These are phyloP conservation scores for Lasioglossum lativentre DNA, from an alignment of 2,888 invertebrate genomes.

Conservation along the genomic window DNA sequence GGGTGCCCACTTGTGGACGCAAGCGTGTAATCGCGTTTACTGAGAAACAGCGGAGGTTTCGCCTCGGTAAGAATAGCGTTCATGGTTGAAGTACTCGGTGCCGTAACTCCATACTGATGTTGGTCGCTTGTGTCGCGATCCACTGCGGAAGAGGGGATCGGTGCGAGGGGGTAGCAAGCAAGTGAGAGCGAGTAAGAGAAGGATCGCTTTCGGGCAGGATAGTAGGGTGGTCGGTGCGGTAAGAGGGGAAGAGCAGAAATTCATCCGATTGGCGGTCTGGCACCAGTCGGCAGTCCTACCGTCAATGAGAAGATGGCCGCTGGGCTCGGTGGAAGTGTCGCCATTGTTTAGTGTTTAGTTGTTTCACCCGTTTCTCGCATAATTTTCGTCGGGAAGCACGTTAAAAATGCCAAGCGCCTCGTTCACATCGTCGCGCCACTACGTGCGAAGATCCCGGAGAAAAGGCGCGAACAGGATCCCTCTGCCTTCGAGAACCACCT, in stretches of 20 bases:
- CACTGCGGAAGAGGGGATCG: conserved; percentile 70
- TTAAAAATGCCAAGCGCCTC: conserved; percentile 97
- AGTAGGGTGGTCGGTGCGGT: conserved; percentile 49
- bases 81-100: not conserved
- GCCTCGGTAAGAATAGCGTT: not conserved
- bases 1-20: not conserved
- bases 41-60: not conserved
- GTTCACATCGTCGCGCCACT: conserved; percentile 96
- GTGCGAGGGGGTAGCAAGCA: conserved; percentile 53
- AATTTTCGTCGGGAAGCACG: conserved; percentile 60
- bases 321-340: conserved; percentile 92
- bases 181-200: conserved; percentile 43
- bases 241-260: conserved; percentile 66
- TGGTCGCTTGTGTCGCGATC: conserved; percentile 74
- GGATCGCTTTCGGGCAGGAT: conserved; percentile 34
- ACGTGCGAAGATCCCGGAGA: conserved; percentile 95
- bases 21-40: not conserved
- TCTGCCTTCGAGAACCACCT: conserved; percentile 92
- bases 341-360: conserved; percentile 90
- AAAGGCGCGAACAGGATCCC: conserved; percentile 96
- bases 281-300: conserved; percentile 80
- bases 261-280: conserved; percentile 74
- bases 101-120: conserved; percentile 80
- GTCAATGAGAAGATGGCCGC: conserved; percentile 93
- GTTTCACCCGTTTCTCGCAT: conserved; percentile 69